Evolutionary conservation across 2,797 vertebrate genomes (phyloP).

Genomic region (Silurus aristotelis): DNA sequence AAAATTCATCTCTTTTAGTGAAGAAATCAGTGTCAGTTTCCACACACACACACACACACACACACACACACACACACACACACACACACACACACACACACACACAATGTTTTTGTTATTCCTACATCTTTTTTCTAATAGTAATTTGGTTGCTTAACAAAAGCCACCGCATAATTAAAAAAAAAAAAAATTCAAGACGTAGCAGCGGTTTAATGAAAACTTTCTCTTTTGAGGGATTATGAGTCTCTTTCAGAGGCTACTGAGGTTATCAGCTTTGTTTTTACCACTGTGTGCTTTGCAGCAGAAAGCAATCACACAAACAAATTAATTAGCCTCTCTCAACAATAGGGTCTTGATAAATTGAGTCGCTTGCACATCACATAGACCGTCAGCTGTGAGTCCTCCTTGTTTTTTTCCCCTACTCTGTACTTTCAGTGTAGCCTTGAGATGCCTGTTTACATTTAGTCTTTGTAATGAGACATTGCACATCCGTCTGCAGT

Average conservation of each 20-base stretch:
- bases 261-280: slow-evolving; percentile 61
- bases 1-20: not conserved
- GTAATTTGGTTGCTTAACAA: slow-evolving; percentile 28
- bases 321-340: slow-evolving; percentile 79
- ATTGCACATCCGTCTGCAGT: slow-evolving; percentile 60
- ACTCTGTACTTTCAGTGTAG: slow-evolving; percentile 54
- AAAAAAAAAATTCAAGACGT: slow-evolving; percentile 50
- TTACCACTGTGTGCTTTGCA: slow-evolving; percentile 51
- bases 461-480: slow-evolving; percentile 56
- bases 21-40: not conserved
- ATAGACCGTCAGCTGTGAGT: slow-evolving; percentile 41
- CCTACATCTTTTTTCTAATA: slow-evolving; percentile 4
- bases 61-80: not conserved
- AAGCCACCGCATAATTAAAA: slow-evolving; percentile 40
- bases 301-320: slow-evolving; percentile 79
- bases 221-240: slow-evolving; percentile 50
- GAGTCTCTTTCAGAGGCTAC: slow-evolving; percentile 52
- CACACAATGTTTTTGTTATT: not conserved
- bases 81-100: not conserved
- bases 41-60: not conserved
- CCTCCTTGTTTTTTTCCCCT: slow-evolving; percentile 43
- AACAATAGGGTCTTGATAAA: slow-evolving; percentile 75
- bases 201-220: slow-evolving; percentile 51
- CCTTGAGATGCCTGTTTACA: slow-evolving; percentile 57
- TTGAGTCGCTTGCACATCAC: slow-evolving; percentile 68